These are phyloP conservation scores for Brachypteracias leptosomus DNA, from an alignment of 2,113 vertebrate genomes.

Conservation along the genomic window DNA sequence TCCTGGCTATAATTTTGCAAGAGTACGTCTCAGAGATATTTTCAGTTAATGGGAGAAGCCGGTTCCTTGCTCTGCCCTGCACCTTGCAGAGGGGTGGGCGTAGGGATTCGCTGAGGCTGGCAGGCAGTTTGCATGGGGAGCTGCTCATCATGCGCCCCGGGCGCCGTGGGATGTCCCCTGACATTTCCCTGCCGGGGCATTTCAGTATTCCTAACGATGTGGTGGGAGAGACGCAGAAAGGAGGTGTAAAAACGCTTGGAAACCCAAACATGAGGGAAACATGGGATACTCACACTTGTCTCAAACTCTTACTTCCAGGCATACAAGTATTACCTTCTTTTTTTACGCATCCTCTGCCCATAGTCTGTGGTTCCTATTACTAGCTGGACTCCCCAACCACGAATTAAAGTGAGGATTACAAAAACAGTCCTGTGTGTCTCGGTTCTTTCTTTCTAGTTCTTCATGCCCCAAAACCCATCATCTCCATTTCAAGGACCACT, in stretches of 20 bases:
- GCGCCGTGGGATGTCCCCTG: background rate
- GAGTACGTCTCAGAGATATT: constrained; percentile 51
- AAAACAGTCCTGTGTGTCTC: background rate
- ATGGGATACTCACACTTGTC: background rate
- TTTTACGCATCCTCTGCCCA: background rate
- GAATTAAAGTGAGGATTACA: background rate
- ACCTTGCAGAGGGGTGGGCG: background rate
- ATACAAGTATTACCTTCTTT: background rate
- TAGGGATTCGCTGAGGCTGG: constrained; percentile 17
- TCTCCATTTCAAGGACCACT: background rate
- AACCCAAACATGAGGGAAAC: background rate
- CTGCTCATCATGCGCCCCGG: background rate
- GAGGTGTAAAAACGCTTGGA: background rate
- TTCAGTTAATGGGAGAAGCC: constrained; percentile 30
- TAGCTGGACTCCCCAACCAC: background rate
- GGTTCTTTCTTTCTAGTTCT: background rate
- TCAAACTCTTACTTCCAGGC: background rate
- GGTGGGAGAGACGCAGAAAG: background rate
- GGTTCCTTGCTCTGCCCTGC: background rate
- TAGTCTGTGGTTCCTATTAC: background rate
- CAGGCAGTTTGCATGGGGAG: background rate
- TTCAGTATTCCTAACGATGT: background rate
- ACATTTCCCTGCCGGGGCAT: background rate
- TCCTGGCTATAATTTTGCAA: constrained; percentile 49
- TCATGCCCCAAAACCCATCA: background rate